A percentile compares a stretch with the other conserved stretches of the same genome.
phyloP scores from a whole-genome alignment of 1,140 invertebrate species.

The Drosophila subpulchrella region DNA sequence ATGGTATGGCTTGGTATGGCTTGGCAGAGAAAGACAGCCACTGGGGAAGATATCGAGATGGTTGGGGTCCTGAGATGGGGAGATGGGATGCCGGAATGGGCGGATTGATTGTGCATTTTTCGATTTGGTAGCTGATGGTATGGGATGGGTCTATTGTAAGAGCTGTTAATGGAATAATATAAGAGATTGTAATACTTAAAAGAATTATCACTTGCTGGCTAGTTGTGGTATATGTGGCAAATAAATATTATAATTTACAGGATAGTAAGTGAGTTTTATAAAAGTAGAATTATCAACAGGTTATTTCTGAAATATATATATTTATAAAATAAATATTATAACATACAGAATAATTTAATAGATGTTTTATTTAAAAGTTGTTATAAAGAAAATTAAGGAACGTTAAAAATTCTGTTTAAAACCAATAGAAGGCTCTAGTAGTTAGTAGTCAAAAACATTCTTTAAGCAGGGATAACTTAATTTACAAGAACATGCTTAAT shows the following conservation, averaged over 20 bases:
- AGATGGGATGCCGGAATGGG: conserved; percentile 9
- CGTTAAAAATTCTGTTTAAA: too few relatives aligned
- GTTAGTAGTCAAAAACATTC: too few relatives aligned
- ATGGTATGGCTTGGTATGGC: conserved; percentile 45
- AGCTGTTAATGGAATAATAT: conserved; percentile 32
- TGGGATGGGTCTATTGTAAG: conserved; percentile 16
- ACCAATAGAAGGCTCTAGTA: too few relatives aligned
- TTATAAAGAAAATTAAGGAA: too few relatives aligned
- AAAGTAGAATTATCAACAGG: too few relatives aligned
- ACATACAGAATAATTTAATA: too few relatives aligned
- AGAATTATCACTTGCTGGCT: conserved; percentile 1
- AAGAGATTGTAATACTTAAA: neutral
- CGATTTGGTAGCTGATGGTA: conserved; percentile 4
- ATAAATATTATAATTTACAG: too few relatives aligned
- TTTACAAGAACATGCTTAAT: neutral
- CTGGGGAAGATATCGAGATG: conserved; percentile 4
- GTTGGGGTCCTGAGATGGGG: neutral
- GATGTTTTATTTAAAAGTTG: too few relatives aligned
- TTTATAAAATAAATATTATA: too few relatives aligned
- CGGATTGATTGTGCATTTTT: conserved; percentile 37
- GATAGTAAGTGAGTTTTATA: too few relatives aligned
- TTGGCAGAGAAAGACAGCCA: conserved; percentile 25
- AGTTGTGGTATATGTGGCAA: too few relatives aligned
- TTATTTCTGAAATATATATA: too few relatives aligned
- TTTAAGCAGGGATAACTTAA: neutral